Evolutionary conservation across 2,797 vertebrate genomes (phyloP).

Genomic region (Thripadectes ignobilis): DNA sequence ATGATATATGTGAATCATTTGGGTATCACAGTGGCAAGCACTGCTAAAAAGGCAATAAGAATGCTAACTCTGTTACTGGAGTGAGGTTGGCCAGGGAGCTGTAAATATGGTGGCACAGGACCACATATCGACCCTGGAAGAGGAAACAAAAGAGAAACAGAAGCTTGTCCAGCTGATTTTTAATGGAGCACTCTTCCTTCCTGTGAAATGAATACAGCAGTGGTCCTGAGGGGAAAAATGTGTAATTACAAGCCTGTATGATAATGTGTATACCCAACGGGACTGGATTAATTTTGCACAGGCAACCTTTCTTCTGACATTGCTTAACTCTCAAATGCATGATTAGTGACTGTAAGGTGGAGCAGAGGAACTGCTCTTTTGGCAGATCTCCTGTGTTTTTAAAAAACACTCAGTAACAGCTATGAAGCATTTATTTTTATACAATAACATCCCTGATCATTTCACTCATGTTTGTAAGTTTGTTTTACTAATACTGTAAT

Average conservation of each 20-base stretch:
- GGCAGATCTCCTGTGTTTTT: background rate
- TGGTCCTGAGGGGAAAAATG: slow-evolving; percentile 1
- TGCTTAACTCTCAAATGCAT: slow-evolving; percentile 10
- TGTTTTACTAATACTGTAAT: background rate
- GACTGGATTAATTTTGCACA: slow-evolving; percentile 38
- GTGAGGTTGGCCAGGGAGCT: background rate
- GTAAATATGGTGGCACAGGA: background rate
- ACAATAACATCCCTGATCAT: background rate
- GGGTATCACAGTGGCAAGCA: background rate
- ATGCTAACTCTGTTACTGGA: background rate
- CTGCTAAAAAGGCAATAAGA: background rate
- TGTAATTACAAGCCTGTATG: slow-evolving; percentile 37
- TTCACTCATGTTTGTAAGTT: background rate
- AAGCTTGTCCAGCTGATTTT: slow-evolving; percentile 1
- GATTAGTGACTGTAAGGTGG: background rate
- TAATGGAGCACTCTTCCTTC: background rate
- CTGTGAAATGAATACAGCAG: background rate
- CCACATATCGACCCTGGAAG: background rate
- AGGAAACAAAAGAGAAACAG: background rate
- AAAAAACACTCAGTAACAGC: background rate
- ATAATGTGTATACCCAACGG: background rate
- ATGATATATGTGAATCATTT: background rate
- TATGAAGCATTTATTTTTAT: background rate
- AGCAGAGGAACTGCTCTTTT: background rate
- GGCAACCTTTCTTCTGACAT: slow-evolving; percentile 48